These are phyloP conservation scores for Eospalax fontanierii DNA, from an alignment of 2,797 vertebrate species.

Conservation along the genomic window DNA sequence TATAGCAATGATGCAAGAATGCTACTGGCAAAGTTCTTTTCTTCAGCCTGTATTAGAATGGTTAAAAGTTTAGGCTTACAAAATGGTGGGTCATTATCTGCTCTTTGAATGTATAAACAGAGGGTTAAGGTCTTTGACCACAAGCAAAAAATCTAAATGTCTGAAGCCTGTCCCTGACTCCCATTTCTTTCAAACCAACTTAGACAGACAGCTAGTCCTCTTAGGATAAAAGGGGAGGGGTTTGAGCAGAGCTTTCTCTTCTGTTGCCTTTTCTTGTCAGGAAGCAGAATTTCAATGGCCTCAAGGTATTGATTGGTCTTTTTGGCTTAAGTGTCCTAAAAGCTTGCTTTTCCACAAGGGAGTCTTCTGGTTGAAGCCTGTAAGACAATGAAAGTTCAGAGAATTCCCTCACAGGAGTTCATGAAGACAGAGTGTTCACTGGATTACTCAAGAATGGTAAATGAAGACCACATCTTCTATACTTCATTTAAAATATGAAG, in stretches of 20 bases:
- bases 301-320: not conserved
- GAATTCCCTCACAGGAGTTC: not conserved
- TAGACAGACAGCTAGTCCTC: not conserved
- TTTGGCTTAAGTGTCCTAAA: not conserved
- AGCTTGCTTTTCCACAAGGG: not conserved
- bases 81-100: not conserved
- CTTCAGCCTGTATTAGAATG: not conserved
- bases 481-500: not conserved
- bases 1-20: not conserved
- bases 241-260: not conserved
- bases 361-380: not conserved
- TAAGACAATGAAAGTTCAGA: not conserved
- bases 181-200: constrained; percentile 25
- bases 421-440: not conserved
- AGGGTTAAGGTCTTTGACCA: not conserved
- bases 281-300: not conserved
- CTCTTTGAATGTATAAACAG: not conserved
- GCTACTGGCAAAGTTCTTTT: not conserved
- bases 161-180: not conserved
- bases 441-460: not conserved
- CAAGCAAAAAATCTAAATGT: not conserved
- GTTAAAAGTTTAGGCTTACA: not conserved
- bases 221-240: not conserved
- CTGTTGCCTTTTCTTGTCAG: not conserved
- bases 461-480: not conserved